Evolutionary conservation across 53 echinoderm and acorn worm genomes (phyloP), one percentile per base, ranked within the genome.

Genomic region (Glandiceps talaboti): DNA sequence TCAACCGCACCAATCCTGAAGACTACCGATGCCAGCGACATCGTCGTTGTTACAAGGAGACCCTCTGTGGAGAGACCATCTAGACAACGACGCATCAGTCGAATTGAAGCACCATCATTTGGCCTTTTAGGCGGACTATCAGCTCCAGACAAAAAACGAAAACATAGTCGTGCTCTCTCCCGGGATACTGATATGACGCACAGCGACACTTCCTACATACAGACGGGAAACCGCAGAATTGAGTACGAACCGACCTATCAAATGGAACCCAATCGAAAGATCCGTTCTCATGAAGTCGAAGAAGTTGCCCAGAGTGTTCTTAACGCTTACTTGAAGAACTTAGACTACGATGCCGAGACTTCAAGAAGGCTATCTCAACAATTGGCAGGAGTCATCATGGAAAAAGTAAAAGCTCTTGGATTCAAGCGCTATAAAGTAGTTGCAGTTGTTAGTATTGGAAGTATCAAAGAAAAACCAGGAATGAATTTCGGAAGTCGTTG

Each of bases 401-500:
- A 89, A n/a, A 45, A 78, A 73, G 82, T 94, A 27, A 88, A 91
- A 30, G 74, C 78, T 30, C 80, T 91, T 80, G 72, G 75, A 32
- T 82, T 86, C 14, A 86, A 91, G 31, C 73, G 94, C 25, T 94
- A 94, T 30, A 94, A 94, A 78, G 84, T 86, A 31, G 94, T 94
- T 28, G 85, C 88, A 64, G 77, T 89, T 74, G 94, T 94, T 28
- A 94, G 87, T 82, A 88, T 94, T 76, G 94, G 94, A 27, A 91
- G 94, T 32, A 86, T 77, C 32, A 83, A 79, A 81, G 89, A 91
- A 73, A 91, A 89, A 32, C 89, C 91, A 0, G 94, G 94, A 0
- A 82, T 91, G 73, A 88, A 89, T 78, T 77, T 94, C 26, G 89
- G 94, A 6, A 94, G 94, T 74, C 86, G 94, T 26, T 94, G 94